A percentile compares a stretch with the other conserved stretches of the same genome.
Conservation (phyloP, 2,888 invertebrate genomes). For the Sminthurides aquaticus region DNA sequence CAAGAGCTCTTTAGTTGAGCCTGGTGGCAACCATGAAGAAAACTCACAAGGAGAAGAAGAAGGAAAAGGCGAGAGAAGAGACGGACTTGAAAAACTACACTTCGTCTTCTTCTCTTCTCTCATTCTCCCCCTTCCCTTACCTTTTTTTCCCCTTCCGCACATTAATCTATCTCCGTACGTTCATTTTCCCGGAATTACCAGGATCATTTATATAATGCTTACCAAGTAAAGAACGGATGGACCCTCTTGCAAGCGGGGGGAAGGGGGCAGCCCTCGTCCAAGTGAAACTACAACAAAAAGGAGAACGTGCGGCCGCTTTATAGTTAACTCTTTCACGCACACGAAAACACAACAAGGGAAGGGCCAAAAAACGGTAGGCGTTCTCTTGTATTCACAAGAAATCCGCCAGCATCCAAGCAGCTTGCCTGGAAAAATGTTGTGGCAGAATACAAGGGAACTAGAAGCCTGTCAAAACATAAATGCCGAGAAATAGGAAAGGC, state of each 20-base stretch:
- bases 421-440: neutral
- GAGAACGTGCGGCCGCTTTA: no score
- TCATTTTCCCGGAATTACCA: neutral
- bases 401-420: neutral
- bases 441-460: neutral
- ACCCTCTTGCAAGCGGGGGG: neutral
- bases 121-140: slow-evolving; percentile 6
- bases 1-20: no score
- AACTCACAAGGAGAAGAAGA: no score
- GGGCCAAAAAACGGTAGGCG: no score
- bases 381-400: no score
- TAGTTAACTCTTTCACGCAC: no score
- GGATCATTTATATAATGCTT: neutral
- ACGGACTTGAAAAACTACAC: neutral
- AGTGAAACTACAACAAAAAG: no score
- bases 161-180: neutral
- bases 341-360: no score
- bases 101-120: neutral
- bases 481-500: no score
- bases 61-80: neutral
- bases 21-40: no score
- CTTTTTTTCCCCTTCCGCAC: slow-evolving; percentile 9
- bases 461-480: neutral
- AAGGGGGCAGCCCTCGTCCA: no score
- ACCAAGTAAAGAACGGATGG: neutral